Evolutionary conservation across 2,797 vertebrate species (phyloP), one percentile per base, ranked within the genome.

Genomic region (Betta splendens): DNA sequence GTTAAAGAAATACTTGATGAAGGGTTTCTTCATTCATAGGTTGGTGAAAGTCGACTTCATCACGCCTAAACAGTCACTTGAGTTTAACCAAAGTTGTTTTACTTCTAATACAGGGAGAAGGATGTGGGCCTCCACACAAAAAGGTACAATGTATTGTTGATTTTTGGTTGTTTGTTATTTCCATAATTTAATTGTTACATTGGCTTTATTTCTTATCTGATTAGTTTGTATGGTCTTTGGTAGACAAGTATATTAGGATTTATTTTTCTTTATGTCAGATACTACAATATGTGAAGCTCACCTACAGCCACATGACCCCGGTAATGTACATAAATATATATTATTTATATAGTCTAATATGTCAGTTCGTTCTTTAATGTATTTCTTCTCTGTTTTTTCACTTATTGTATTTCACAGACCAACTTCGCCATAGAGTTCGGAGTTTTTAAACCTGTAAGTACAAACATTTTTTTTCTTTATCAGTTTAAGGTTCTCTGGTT

Each of bases 241-340:
- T 31, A 23, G n/a, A n/a, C 0, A 15, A 9, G 1, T 11, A 1
- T 8, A 36, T 20, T 44, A 9, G 21, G 2, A 49, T 40, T 29
- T 46, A n/a, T 52, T 9, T 61, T 11, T 37, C 1, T 35, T 37
- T 5, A 10, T 66, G 10, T 43, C 13, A 40, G 29, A 59, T 55
- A 16, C 47, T 86, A 85, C 68, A 75, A 21, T 88, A 87, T 51
- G 15, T 89, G 46, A 87, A 81, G 68, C 40, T 88, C 25, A 26
- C 33, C 60, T 88, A 64, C 79, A 84, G 79, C 22, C 12, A 65
- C 20, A 54, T 57, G 37, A 38, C 69, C 16, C 61, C 61, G 16
- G 85, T 90, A 82, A 84, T 12, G 17, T 7, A 28, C n/a, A 48
- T 2, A n/a, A 17, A 31, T 21, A 7, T 36, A 28, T 1, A 17